Evolutionary conservation across 2,797 vertebrate species (phyloP), one percentile per base, ranked within the genome.

Genomic region (Enteromius fasciolatus): DNA sequence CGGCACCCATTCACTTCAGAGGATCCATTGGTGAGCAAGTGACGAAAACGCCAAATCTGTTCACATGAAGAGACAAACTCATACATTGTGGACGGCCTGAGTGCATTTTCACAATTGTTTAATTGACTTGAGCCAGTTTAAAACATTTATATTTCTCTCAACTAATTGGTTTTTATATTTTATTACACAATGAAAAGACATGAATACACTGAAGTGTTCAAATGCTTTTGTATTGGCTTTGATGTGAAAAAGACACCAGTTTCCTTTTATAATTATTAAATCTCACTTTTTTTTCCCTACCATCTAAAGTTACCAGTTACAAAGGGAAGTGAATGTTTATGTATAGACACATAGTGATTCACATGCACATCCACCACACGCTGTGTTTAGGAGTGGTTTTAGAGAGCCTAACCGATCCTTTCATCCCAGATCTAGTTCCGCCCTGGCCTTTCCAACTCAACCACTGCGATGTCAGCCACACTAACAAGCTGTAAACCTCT

Each of bases 341-440:
- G 69, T 57, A 66, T 75, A 72, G 72, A 82, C 61, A 75, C 33
- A 6, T 4, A 70, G 50, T 75, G 20, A 36, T n/a, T 48, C 77
- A 57, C 67, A 73, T 25, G 72, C 23, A 67, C 33, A 67, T 23
- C 9, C 46, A 20, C 61, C 72, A 33, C 61, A 76, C n/a, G 61
- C 80, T 82, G 80, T 82, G 70, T 75, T 82, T 75, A 75, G 61
- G 48, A 76, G 72, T 54, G 80, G 80, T 82, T 82, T 52, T 61
- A 31, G 72, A 52, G 4, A 57, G 46, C 11, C 80, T 54, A 81
- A 75, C 75, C 54, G 15, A 75, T 70, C 23, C 78, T 83, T 86
- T 86, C 67, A 81, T 77, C 78, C 82, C 59, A 33, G 73, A 83
- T 83, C 67, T 76, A 78, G 68, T 84, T 84, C 78, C 57, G 2